Conservation (phyloP, 2,888 invertebrate genomes). For the Acrobasis consociella region DNA sequence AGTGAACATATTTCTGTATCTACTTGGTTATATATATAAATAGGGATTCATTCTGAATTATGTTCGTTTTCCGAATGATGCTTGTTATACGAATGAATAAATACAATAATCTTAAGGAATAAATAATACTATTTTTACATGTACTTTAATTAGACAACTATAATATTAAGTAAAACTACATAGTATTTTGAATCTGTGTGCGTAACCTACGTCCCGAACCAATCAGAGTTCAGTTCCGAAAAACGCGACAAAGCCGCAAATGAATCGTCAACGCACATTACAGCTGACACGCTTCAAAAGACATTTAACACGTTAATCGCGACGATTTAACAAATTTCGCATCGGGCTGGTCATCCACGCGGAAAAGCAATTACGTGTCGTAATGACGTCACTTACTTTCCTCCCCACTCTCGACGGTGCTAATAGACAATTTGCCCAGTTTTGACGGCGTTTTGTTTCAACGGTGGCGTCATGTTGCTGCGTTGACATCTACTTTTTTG, state of each 20-base stretch:
- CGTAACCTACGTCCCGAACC: neutral
- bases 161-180: neutral
- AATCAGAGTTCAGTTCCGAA: conserved; percentile 18
- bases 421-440: conserved; percentile 77
- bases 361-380: conserved; percentile 80
- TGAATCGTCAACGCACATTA: conserved; percentile 33
- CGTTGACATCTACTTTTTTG: conserved; percentile 6
- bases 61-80: too few species aligned
- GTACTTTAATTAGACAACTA: too few species aligned
- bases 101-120: too few species aligned
- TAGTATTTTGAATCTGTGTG: neutral
- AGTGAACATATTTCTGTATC: too few species aligned
- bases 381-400: conserved; percentile 79
- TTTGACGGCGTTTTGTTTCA: conserved; percentile 57
- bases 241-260: conserved; percentile 20
- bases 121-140: too few species aligned
- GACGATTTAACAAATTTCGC: conserved; percentile 76
- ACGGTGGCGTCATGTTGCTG: conserved; percentile 29
- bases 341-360: conserved; percentile 70
- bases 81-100: too few species aligned
- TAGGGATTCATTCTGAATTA: too few species aligned
- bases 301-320: conserved; percentile 78
- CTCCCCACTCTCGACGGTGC: conserved; percentile 49
- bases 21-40: too few species aligned
- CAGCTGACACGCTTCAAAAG: conserved; percentile 62